These are phyloP conservation scores for Cynodonichthys magdalenae DNA, from an alignment of 2,797 vertebrate species.

Conservation along the genomic window DNA sequence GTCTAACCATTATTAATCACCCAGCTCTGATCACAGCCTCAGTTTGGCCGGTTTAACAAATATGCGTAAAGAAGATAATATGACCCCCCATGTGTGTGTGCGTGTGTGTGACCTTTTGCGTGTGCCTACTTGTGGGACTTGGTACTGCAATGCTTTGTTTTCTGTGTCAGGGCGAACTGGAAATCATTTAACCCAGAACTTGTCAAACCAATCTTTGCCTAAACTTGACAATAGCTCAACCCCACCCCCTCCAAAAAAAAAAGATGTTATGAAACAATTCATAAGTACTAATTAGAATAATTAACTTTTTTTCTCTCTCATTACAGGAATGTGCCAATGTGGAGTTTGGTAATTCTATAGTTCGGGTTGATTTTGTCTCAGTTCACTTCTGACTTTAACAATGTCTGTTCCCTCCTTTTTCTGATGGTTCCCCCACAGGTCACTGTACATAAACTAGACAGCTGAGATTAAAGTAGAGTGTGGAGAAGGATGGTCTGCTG, in stretches of 20 bases:
- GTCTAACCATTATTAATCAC: conserved; percentile 15
- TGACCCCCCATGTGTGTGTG: conserved; percentile 17
- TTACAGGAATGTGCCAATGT: background rate
- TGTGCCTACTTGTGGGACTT: conserved; percentile 13
- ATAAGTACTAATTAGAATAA: conserved; percentile 11
- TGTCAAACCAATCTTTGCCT: conserved; percentile 10
- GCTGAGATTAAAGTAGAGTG: conserved; percentile 72
- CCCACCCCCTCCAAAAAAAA: too few species aligned
- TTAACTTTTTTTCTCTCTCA: conserved; percentile 5
- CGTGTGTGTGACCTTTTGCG: conserved; percentile 6
- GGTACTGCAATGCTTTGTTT: conserved; percentile 46
- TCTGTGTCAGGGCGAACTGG: conserved; percentile 55
- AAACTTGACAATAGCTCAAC: background rate
- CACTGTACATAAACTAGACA: conserved; percentile 78
- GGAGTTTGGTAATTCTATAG: conserved; percentile 26
- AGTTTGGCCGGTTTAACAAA: conserved; percentile 16
- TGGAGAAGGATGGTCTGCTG: conserved; percentile 47
- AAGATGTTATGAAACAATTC: too few species aligned
- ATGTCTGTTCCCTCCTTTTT: conserved; percentile 70
- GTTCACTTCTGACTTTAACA: conserved; percentile 54
- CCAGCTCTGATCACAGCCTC: background rate
- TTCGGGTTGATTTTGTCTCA: conserved; percentile 51
- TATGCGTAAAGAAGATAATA: conserved; percentile 34
- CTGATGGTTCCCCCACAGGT: conserved; percentile 66
- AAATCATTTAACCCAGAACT: conserved; percentile 49